phyloP scores from a whole-genome alignment of 2,888 invertebrate genomes.

The Eupithecia subumbrata region DNA sequence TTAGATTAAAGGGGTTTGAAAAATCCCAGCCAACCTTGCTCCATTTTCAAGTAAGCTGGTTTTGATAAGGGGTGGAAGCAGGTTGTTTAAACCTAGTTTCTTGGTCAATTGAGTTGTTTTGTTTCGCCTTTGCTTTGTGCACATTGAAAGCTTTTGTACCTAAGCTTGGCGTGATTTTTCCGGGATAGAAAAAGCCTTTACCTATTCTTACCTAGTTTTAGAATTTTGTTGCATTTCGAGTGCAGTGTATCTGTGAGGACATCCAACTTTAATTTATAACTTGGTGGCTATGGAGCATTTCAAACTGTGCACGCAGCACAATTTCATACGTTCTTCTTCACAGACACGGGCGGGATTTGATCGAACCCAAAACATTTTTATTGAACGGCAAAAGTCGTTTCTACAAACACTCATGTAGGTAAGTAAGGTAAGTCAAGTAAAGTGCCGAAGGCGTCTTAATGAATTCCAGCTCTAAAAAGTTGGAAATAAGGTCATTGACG shows the following conservation, averaged over 20 bases:
- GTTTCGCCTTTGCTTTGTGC: neutral
- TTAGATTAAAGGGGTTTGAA: conserved; percentile 42
- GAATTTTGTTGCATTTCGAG: neutral
- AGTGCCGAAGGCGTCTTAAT: neutral
- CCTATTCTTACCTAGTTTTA: neutral
- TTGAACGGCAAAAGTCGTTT: neutral
- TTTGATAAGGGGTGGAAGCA: conserved; percentile 33
- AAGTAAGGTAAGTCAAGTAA: neutral
- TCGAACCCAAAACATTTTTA: neutral
- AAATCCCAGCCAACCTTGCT: conserved; percentile 42
- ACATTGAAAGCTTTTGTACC: neutral
- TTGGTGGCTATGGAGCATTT: neutral
- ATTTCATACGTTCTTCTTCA: neutral
- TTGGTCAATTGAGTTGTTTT: conserved; percentile 22
- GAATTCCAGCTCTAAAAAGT: neutral
- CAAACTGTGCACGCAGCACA: neutral
- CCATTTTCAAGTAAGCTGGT: conserved; percentile 41
- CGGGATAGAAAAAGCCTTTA: neutral
- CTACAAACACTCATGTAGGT: neutral
- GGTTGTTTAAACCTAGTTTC: conserved; percentile 38
- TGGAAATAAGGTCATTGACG: neutral
- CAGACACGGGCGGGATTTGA: neutral
- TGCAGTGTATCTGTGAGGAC: neutral
- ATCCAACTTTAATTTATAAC: neutral
- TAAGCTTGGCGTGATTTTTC: neutral